phyloP scores from a whole-genome alignment of 2,113 vertebrate species.

The Serilophus lunatus region DNA sequence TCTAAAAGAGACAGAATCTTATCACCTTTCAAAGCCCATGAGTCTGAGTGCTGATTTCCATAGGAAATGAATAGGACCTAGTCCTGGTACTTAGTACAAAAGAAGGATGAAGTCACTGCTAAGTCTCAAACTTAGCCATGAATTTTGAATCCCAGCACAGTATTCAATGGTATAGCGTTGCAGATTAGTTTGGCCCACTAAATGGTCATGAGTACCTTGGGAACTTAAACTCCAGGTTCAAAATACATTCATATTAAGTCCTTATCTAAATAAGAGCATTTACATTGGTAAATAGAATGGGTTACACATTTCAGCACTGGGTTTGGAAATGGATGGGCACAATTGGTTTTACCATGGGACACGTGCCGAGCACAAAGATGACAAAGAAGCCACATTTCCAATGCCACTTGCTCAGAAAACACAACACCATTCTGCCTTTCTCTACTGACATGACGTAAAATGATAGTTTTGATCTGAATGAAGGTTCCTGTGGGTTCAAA shows the following conservation, averaged over 20 bases:
- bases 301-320: accelerated
- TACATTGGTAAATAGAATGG: not conserved
- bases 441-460: not conserved
- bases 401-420: not conserved
- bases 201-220: not conserved
- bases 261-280: not conserved
- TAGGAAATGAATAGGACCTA: not conserved
- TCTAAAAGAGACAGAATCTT: not conserved
- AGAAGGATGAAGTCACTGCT: not conserved
- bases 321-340: not conserved
- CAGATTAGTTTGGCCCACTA: not conserved
- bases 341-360: not conserved
- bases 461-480: not conserved
- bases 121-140: not conserved
- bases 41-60: not conserved
- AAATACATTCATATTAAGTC: not conserved
- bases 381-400: not conserved
- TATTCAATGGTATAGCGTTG: accelerated
- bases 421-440: not conserved
- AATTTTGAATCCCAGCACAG: not conserved
- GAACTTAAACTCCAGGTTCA: not conserved
- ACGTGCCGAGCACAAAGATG: not conserved
- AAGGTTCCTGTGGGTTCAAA: not conserved
- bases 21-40: not conserved
- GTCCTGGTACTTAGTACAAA: not conserved